A percentile compares a stretch with the other conserved stretches of the same genome.
These are phyloP conservation scores for Conistra vaccinii DNA, from an alignment of 2,888 invertebrate species.

Conservation along the genomic window DNA sequence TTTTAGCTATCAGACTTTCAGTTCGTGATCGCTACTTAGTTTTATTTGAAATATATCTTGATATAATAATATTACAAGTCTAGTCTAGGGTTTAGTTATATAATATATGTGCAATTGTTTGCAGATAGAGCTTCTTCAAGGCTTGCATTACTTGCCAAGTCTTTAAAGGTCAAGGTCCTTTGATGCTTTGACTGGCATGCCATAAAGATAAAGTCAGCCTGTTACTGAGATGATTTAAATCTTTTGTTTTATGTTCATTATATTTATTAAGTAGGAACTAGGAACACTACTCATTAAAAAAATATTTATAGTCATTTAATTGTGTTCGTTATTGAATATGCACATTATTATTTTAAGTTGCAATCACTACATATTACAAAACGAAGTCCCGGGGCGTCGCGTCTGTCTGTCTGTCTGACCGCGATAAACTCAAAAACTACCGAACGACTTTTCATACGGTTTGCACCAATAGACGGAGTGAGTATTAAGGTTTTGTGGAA, in stretches of 20 bases:
- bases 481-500: neutral
- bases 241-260: constrained; percentile 22
- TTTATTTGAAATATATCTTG: constrained; percentile 11
- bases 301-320: neutral
- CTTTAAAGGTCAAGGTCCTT: constrained; percentile 17
- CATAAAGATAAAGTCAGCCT: constrained; percentile 25
- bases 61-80: neutral
- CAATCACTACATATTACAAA: neutral
- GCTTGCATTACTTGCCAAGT: constrained; percentile 13
- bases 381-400: neutral
- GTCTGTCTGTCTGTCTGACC: neutral
- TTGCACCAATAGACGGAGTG: neutral
- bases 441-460: neutral
- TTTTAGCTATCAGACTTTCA: constrained; percentile 19
- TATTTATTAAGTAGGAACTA: neutral
- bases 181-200: neutral
- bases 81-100: neutral
- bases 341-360: neutral
- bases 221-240: constrained; percentile 13
- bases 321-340: neutral
- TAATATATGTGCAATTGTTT: constrained; percentile 2
- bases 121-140: neutral
- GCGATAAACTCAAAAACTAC: neutral
- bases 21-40: constrained; percentile 45
- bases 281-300: neutral